Evolutionary conservation across 2,888 invertebrate species (phyloP), one percentile per base, ranked within the genome.

Genomic region (Idaea dimidiata): DNA sequence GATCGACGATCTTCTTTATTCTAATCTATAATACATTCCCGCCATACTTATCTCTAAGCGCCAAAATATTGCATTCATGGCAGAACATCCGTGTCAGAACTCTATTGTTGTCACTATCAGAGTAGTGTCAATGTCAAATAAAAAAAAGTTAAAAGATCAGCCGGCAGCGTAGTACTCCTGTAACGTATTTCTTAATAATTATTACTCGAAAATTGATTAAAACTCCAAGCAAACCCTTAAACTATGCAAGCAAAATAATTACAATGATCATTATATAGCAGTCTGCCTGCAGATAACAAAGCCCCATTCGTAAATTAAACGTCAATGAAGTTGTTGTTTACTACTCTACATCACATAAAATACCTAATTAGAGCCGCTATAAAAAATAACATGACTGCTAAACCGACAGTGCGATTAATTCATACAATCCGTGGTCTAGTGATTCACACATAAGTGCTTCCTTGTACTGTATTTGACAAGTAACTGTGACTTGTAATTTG

Each of bases 371-470:
- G 10, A 43, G 3, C 43, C 10, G 43, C 14, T 43, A 43, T 43
- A 43, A 43, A 43, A 43, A 43, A 43, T 10, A 43, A 14, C 14
- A 43, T 14, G 54, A 10, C 43, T 31, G 33, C 43, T 60, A 58
- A 64, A 33, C 53, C 18, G 1, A 18, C 43, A 43, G 43, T 43
- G 43, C 43, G 43, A 10, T 32, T 6, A 32, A 10, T 32, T 32
- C 6, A 32, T 32, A 32, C 43, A 14, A 43, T 43, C 43, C 24
- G 57, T 61, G 24, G 54, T 53, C 33, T 16, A 17, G 24, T 60
- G 31, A n/a, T 14, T 58, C 54, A 60, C 43, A 43, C 43, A 43
- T 43, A 43, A 8, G 43, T 43, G 43, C 43, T 43, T 43, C 43
- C 43, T 43, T 10, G 10, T 5, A 43, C 43, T 43, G 43, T 10